These are phyloP conservation scores for Danaus plexippus DNA, from an alignment of 1,140 invertebrate genomes.

Conservation along the genomic window DNA sequence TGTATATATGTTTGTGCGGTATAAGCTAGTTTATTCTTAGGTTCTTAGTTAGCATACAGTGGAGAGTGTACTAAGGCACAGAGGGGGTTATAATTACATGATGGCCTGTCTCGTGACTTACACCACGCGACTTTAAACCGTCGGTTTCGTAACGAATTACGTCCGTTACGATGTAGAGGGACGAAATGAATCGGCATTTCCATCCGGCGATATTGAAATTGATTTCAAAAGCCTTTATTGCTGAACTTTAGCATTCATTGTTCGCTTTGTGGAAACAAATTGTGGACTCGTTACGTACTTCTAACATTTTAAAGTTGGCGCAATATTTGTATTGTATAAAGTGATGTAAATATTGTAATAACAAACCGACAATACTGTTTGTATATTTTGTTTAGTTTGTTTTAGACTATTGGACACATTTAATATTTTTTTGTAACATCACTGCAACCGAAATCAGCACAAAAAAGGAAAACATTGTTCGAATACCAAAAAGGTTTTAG, in stretches of 20 bases:
- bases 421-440: too few species aligned
- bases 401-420: too few species aligned
- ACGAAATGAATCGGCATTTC: slow-evolving; percentile 22
- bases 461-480: too few species aligned
- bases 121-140: slow-evolving; percentile 7
- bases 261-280: slow-evolving; percentile 22
- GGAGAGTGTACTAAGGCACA: too few species aligned
- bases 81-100: not conserved
- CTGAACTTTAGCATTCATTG: slow-evolving; percentile 26
- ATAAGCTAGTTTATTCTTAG: too few species aligned
- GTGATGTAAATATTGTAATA: too few species aligned
- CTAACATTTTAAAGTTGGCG: slow-evolving; percentile 8
- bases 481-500: too few species aligned
- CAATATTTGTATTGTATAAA: slow-evolving; percentile 8
- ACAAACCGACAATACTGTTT: too few species aligned
- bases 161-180: slow-evolving; percentile 25
- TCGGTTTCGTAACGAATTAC: slow-evolving; percentile 24
- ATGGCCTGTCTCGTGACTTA: slow-evolving; percentile 6
- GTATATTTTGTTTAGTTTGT: too few species aligned
- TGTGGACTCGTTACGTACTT: slow-evolving; percentile 9
- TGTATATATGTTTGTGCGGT: too few species aligned
- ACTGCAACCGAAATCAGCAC: too few species aligned
- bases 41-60: too few species aligned
- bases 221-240: slow-evolving; percentile 28
- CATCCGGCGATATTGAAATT: slow-evolving; percentile 27